Conservation (phyloP, 2,797 vertebrate genomes). For the Gymnothorax reevesii region DNA sequence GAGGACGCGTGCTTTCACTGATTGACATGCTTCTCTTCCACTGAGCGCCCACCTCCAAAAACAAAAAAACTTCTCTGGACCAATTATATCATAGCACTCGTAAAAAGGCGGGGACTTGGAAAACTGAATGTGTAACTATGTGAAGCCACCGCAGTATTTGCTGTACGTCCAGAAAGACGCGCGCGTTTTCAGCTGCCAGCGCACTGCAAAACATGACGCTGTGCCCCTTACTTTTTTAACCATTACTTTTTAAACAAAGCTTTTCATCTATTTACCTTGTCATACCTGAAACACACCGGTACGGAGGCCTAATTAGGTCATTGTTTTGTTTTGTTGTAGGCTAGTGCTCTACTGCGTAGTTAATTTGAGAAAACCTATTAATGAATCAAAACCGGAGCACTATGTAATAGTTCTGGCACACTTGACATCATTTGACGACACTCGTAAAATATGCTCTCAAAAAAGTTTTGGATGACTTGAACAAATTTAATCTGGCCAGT, state of each 20-base stretch:
- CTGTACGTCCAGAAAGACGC: neutral
- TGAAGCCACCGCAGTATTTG: neutral
- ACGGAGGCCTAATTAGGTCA: neutral
- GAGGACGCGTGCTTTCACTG: conserved; percentile 46
- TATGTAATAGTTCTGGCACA: neutral
- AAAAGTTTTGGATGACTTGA: conserved; percentile 20
- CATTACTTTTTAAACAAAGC: neutral
- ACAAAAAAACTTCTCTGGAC: neutral
- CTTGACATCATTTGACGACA: conserved; percentile 9
- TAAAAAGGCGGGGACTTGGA: neutral
- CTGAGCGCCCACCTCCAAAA: conserved; percentile 37
- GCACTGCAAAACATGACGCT: neutral
- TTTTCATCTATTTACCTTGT: neutral
- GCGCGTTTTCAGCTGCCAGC: neutral
- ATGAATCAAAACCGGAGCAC: neutral
- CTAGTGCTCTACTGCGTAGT: neutral
- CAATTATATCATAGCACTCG: conserved; percentile 4
- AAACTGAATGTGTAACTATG: neutral
- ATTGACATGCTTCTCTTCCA: conserved; percentile 60
- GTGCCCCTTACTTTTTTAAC: neutral
- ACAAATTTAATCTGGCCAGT: conserved; percentile 28
- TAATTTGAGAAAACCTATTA: neutral
- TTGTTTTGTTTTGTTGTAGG: neutral
- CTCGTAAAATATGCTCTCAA: conserved; percentile 5
- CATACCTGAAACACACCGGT: neutral